These are phyloP conservation scores for Eristalis tenax DNA, from an alignment of 2,888 invertebrate species.

Conservation along the genomic window DNA sequence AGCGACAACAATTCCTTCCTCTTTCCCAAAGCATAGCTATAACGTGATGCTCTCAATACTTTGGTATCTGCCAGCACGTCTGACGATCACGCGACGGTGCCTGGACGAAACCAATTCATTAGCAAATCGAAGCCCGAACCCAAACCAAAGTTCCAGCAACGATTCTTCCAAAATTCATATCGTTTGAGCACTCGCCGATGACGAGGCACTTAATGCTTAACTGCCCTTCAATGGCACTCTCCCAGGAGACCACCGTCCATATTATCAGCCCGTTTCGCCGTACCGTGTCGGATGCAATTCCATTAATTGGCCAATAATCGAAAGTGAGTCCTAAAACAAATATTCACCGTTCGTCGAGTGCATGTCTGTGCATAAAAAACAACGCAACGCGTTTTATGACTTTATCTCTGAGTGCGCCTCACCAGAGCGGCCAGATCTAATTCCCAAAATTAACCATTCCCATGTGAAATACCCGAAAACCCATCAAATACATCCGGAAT, in stretches of 20 bases:
- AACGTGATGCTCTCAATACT: too few relatives aligned
- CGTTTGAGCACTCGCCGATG: not conserved
- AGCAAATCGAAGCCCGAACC: too few relatives aligned
- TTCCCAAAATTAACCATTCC: slow-evolving; percentile 12
- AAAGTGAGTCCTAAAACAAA: slow-evolving; percentile 46
- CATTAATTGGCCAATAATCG: slow-evolving; percentile 65
- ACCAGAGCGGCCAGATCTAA: not conserved
- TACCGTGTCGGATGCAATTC: slow-evolving; percentile 44
- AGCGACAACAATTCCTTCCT: too few relatives aligned
- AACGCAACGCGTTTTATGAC: slow-evolving; percentile 21
- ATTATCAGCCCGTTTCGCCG: not conserved
- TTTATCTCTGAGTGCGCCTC: slow-evolving; percentile 10
- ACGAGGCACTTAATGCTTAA: not conserved
- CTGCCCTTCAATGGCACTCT: not conserved
- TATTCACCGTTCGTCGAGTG: not conserved
- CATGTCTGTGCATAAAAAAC: not conserved
- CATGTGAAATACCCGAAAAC: not conserved
- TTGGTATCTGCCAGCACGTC: too few relatives aligned
- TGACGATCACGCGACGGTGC: too few relatives aligned
- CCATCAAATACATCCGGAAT: not conserved
- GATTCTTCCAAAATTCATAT: too few relatives aligned
- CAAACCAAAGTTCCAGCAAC: too few relatives aligned
- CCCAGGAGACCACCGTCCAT: not conserved
- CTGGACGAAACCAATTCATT: too few relatives aligned
- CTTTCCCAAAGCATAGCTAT: too few relatives aligned